These are phyloP conservation scores for Carassius carassius DNA, from an alignment of 2,113 vertebrate genomes.

Conservation along the genomic window DNA sequence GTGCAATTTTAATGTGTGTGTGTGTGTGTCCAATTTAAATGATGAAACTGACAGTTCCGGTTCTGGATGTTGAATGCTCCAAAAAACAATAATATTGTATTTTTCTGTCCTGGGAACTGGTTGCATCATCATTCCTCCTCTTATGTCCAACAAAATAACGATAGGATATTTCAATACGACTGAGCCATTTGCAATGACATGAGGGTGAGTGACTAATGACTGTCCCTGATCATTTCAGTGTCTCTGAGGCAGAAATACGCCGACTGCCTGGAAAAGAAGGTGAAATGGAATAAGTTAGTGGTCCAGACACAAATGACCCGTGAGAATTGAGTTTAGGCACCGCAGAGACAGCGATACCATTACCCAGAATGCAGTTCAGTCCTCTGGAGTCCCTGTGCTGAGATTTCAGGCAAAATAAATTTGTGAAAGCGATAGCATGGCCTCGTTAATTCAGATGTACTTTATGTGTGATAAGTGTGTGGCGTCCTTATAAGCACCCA, in stretches of 20 bases:
- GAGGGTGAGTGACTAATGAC: neutral
- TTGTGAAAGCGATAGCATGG: constrained; percentile 20
- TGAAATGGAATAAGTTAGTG: constrained; percentile 66
- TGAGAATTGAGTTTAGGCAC: constrained; percentile 59
- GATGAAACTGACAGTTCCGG: neutral
- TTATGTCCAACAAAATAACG: neutral
- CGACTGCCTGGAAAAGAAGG: constrained; percentile 53
- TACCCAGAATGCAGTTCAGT: constrained; percentile 75
- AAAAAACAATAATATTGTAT: neutral
- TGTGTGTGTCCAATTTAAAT: no score
- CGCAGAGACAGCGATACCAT: constrained; percentile 68
- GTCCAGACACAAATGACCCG: constrained; percentile 63
- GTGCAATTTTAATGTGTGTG: no score
- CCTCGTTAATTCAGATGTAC: constrained; percentile 10
- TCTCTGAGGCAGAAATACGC: neutral
- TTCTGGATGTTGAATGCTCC: neutral
- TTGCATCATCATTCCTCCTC: neutral
- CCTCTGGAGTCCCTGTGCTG: constrained; percentile 64
- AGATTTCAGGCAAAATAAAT: constrained; percentile 49
- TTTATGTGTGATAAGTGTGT: constrained; percentile 55
- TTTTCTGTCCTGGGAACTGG: neutral
- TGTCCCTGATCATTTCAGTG: neutral
- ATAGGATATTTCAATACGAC: neutral
- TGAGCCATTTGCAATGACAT: neutral
- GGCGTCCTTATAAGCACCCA: neutral